Evolutionary conservation across 2,113 vertebrate genomes (phyloP), one percentile per base, ranked within the genome.

Genomic region (Chloebia gouldiae): DNA sequence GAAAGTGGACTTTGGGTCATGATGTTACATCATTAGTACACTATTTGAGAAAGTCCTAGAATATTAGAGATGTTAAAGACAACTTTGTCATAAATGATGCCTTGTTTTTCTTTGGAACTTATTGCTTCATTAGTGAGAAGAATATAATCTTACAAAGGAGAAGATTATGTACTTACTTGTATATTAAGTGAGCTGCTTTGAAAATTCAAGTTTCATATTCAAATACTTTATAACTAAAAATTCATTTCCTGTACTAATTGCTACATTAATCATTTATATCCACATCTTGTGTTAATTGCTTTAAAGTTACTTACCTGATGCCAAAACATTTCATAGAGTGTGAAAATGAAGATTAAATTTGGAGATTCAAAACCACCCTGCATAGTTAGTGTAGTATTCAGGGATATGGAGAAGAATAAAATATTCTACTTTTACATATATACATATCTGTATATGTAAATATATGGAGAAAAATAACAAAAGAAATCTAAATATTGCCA

Each of bases 361-460:
- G 11, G 16, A 51, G 6, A 42, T 39, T 54, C 5, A 60, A 73
- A 69, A 88, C 23, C 23, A 0, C 0, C 4, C 6, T 40, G 6
- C 4, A 1, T 18, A 70, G 18, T 45, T 82, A 37, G 6, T 51
- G 3, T 1, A 13, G 6, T 31, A 23, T 30, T 76, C 42, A 59
- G 9, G 9, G 13, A 60, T 37, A 79, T 5, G 9, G 9, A 50
- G 44, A 75, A 73, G 37, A 25, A 4, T 44, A 3, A 72, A 15
- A 60, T 70, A 30, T 51, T 63, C 81, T 71, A 11, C 6, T 78
- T 63, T 20, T 4, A 66, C 76, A 39, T 25, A 25, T 16, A 13
- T 35, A 44, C n/a, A 44, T 22, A 21, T 20, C 2, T 35, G 2
- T 35, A 39, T 22, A 27, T 0, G 0, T 25, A 15, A 28, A 30